Evolutionary conservation across 2,797 vertebrate species (phyloP).

Genomic region (Bucorvus abyssinicus): DNA sequence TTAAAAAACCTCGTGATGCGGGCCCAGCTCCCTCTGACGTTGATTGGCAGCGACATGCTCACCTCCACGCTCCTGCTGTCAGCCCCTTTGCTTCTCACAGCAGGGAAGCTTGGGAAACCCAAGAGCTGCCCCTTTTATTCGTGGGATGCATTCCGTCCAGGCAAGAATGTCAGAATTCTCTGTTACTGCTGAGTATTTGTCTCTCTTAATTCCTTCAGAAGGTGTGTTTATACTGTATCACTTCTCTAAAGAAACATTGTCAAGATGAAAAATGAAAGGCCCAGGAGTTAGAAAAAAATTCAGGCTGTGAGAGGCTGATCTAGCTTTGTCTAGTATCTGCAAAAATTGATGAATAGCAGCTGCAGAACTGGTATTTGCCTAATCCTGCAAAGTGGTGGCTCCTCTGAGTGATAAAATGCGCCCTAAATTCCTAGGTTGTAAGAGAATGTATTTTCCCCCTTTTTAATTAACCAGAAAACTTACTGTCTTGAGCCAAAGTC

Average conservation of each 20-base stretch:
- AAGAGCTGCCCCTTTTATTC: background rate
- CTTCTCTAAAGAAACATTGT: constrained; percentile 57
- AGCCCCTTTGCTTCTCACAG: background rate
- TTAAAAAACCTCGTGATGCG: background rate
- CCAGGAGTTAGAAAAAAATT: constrained; percentile 4
- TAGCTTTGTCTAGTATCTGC: constrained; percentile 18
- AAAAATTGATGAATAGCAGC: constrained; percentile 45
- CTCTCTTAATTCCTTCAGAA: constrained; percentile 45
- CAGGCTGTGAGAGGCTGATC: background rate
- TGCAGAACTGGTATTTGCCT: constrained; percentile 37
- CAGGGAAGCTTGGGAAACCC: background rate
- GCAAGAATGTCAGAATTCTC: background rate
- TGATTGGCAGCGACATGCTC: background rate
- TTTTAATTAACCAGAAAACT: constrained; percentile 21
- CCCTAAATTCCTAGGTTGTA: background rate
- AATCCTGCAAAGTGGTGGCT: background rate
- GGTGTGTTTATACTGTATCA: constrained; percentile 29
- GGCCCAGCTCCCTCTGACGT: background rate
- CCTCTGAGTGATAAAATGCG: background rate
- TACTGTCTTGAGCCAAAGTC: background rate
- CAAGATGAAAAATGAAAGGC: constrained; percentile 45
- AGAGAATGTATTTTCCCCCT: background rate
- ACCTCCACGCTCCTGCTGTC: background rate
- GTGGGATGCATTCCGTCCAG: background rate
- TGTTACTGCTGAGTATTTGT: background rate